Conservation (phyloP, 2,113 vertebrate genomes). For the Hemichromis elongatus region DNA sequence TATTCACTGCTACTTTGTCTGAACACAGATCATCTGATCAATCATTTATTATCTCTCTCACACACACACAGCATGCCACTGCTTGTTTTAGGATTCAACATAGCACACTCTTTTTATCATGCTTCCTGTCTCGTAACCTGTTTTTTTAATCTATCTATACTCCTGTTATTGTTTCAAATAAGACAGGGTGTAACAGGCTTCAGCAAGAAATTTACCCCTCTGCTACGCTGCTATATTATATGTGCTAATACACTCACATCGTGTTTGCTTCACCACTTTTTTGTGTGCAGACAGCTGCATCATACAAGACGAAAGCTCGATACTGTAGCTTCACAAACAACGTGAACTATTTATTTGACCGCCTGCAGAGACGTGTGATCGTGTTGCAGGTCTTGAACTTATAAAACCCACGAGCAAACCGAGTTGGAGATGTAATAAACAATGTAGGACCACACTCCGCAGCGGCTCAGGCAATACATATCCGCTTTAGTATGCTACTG, state of each 20-base stretch:
- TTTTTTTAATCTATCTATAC: not conserved
- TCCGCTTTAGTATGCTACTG: not conserved
- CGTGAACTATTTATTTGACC: not conserved
- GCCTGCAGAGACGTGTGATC: conserved; percentile 11
- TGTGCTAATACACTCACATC: not conserved
- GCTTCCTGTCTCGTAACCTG: not conserved
- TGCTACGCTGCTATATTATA: not conserved
- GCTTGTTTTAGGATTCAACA: not conserved
- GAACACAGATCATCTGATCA: not conserved
- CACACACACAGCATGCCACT: not conserved
- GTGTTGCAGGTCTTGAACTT: conserved; percentile 34
- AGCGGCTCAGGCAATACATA: not conserved
- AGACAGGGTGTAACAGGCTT: not conserved
- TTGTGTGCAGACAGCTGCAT: not conserved
- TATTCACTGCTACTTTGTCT: not conserved
- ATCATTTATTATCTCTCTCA: not conserved
- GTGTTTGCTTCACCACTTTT: not conserved
- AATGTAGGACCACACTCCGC: not conserved
- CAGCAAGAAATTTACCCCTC: not conserved
- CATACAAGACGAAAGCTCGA: conserved; percentile 10
- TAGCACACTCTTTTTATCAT: not conserved
- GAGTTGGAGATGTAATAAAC: not conserved
- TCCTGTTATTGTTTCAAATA: not conserved
- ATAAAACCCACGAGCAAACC: conserved; percentile 9
- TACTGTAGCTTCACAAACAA: not conserved